Percentiles rank a stretch among this genome's conserved stretches.
These are phyloP conservation scores for Nephotettix cincticeps DNA, from an alignment of 1,140 invertebrate genomes.

Conservation along the genomic window DNA sequence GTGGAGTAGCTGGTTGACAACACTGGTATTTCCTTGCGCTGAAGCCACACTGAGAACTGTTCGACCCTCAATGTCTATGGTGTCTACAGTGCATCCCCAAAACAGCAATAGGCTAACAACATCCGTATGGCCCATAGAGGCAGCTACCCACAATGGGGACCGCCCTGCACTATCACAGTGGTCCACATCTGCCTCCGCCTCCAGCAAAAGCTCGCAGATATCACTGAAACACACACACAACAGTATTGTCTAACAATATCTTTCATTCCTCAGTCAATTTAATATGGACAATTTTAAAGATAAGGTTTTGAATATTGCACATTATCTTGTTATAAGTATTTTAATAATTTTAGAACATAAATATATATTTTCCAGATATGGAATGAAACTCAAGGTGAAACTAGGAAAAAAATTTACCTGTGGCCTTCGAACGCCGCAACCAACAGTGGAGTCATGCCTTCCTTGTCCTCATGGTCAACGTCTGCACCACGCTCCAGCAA, in stretches of 20 bases:
- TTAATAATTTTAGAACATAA: no score
- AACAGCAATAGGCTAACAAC: slow-evolving; percentile 80
- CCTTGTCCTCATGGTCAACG: slow-evolving; percentile 86
- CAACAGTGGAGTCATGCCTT: slow-evolving; percentile 89
- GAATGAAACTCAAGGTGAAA: no score
- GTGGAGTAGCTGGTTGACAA: slow-evolving; percentile 85
- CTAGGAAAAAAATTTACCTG: no score
- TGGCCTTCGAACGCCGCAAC: slow-evolving; percentile 95
- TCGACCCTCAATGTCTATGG: slow-evolving; percentile 86
- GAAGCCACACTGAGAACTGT: slow-evolving; percentile 86
- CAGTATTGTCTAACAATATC: no score
- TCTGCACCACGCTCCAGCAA: slow-evolving; percentile 82
- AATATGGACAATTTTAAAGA: no score
- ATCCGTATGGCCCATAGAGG: slow-evolving; percentile 80
- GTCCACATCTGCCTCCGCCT: slow-evolving; percentile 86
- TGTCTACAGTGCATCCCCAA: slow-evolving; percentile 88
- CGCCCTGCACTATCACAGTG: slow-evolving; percentile 75
- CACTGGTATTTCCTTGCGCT: slow-evolving; percentile 78
- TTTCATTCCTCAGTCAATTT: no score
- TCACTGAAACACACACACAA: slow-evolving; percentile 49
- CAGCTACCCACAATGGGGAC: slow-evolving; percentile 79
- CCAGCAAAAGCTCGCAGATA: slow-evolving; percentile 80
- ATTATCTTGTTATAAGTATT: no score
- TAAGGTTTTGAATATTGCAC: no score
- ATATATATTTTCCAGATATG: no score